phyloP scores from a whole-genome alignment of 2,113 vertebrate species.

The Diadophis punctatus region DNA sequence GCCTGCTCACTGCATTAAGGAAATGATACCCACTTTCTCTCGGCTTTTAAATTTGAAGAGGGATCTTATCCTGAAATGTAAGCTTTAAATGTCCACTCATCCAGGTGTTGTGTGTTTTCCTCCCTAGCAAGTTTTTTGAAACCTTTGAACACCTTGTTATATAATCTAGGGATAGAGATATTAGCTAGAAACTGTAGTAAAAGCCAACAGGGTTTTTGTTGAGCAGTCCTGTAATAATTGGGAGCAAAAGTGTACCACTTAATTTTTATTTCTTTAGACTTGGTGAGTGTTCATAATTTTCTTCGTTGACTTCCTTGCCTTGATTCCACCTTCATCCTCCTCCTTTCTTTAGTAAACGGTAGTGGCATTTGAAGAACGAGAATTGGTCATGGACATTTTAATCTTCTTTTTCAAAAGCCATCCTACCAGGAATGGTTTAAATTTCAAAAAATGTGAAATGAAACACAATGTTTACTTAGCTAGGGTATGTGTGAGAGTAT shows the following conservation, averaged over 20 bases:
- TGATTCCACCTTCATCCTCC: constrained; percentile 6
- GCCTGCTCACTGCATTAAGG: constrained; percentile 14
- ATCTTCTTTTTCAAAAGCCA: constrained; percentile 33
- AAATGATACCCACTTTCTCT: not conserved
- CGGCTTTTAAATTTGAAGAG: constrained; percentile 40
- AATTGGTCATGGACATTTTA: constrained; percentile 43
- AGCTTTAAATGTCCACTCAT: constrained; percentile 42
- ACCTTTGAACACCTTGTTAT: constrained; percentile 3
- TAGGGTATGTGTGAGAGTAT: not conserved
- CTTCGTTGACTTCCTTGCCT: constrained; percentile 39
- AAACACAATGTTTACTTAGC: constrained; percentile 58
- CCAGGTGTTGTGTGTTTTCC: not conserved
- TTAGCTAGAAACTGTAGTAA: constrained; percentile 17
- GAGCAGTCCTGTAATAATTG: constrained; percentile 41
- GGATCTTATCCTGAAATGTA: not conserved
- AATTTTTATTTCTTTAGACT: constrained; percentile 24
- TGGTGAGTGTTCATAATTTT: constrained; percentile 32
- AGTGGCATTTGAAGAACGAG: constrained; percentile 18
- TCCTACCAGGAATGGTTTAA: constrained; percentile 59
- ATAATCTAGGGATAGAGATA: constrained; percentile 5
- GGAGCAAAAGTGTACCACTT: constrained; percentile 3
- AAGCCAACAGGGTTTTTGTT: not conserved
- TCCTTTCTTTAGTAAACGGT: not conserved
- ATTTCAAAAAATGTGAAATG: constrained; percentile 63
- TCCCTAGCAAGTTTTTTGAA: constrained; percentile 18